Evolutionary conservation across 2,888 invertebrate genomes (phyloP), one percentile per base, ranked within the genome.

Genomic region (Junonia oenone): DNA sequence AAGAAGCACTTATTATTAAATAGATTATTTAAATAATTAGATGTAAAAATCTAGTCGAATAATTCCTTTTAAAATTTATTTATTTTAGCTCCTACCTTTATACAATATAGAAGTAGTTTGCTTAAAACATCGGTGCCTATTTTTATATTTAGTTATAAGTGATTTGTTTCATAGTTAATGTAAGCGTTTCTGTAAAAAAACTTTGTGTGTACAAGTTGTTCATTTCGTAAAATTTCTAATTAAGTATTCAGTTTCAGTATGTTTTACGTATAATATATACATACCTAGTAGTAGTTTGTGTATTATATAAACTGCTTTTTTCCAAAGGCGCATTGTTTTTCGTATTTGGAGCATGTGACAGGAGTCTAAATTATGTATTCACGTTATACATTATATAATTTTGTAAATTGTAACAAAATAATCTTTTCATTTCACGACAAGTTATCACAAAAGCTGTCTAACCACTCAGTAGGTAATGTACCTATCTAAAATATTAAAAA

Each of bases 101-200:
- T 33, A 56, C 33, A 53, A 53, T 56, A 62, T 81, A 82, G 78
- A 70, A 59, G 76, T 83, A 83, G 81, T 69, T 74, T 65, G 84
- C 84, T 83, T 75, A 69, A 75, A 76, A 68, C 75, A 78, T 72
- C 69, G 78, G 85, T 84, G 85, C 83, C 82, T 83, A 83, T 76
- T 75, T 71, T 71, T 72, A 67, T 67, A 63, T 63, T 67, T 63
- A 65, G 35, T 35, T 59, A 48, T 64, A 63, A 60, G 61, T 63
- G 45, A 61, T 62, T 63, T 49, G 55, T 70, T 73, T 65, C 59
- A 49, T 58, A 58, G 56, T 46, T 59, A 60, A 59, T 49, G 52
- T 63, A 62, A 59, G 61, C 22, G 33, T 55, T 53, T 52, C 45
- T 52, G 55, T 46, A 53, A 38, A 29, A 26, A 46, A 27, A 43